A percentile compares a stretch with the other conserved stretches of the same genome.
phyloP scores from a whole-genome alignment of 2,888 invertebrate genomes.

The Troides helena region DNA sequence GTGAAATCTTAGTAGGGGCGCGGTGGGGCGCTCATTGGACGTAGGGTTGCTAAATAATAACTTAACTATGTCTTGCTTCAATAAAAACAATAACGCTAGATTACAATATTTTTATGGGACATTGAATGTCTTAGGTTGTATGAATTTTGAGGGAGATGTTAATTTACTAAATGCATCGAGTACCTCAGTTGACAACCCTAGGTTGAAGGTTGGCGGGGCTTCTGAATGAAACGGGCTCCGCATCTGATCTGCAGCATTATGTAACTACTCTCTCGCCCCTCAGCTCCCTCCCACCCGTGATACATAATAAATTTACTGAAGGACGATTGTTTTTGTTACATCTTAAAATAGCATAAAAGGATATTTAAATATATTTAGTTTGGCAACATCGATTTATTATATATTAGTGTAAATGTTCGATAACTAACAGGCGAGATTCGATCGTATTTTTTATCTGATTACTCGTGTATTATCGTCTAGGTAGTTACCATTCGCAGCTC shows the following conservation, averaged over 20 bases:
- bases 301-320: not conserved
- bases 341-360: not conserved
- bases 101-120: not conserved
- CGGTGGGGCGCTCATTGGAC: constrained; percentile 1
- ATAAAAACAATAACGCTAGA: too few relatives aligned
- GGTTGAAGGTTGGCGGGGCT: constrained; percentile 11
- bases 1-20: constrained; percentile 8
- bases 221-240: constrained; percentile 25
- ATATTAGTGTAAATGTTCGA: too few relatives aligned
- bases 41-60: constrained; percentile 5
- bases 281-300: not conserved
- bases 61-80: too few relatives aligned
- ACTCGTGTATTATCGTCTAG: too few relatives aligned
- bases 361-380: too few relatives aligned
- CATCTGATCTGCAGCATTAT: constrained; percentile 33
- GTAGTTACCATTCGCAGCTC: too few relatives aligned
- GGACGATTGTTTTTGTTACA: not conserved
- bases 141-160: too few relatives aligned
- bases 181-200: not conserved
- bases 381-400: too few relatives aligned
- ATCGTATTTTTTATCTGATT: too few relatives aligned
- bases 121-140: not conserved
- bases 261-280: constrained; percentile 23
- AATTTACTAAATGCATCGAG: too few relatives aligned
- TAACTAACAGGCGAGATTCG: too few relatives aligned